A percentile compares a stretch with the other conserved stretches of the same genome.
phyloP scores from a whole-genome alignment of 2,797 vertebrate genomes.

The Rousettus madagascariensis region DNA sequence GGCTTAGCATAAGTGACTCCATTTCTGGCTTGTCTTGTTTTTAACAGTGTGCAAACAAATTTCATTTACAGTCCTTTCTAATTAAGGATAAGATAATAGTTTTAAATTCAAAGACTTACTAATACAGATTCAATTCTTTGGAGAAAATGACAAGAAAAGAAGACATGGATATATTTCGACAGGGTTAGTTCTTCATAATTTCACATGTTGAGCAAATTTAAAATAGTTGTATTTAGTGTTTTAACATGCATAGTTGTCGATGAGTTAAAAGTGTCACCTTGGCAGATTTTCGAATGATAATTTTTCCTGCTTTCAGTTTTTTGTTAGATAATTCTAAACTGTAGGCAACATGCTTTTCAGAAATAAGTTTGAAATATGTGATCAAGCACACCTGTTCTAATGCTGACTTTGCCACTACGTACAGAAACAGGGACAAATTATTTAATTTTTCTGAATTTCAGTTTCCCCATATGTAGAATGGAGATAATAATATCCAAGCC shows the following conservation, averaged over 20 bases:
- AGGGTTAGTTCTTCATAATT: constrained; percentile 56
- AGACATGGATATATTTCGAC: constrained; percentile 31
- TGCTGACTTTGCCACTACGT: neutral
- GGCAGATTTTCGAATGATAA: neutral
- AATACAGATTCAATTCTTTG: constrained; percentile 58
- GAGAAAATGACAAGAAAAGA: constrained; percentile 51
- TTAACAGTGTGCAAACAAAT: constrained; percentile 10
- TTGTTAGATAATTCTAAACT: neutral
- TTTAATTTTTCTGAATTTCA: constrained; percentile 30
- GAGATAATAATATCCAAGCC: neutral
- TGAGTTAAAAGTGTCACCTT: neutral
- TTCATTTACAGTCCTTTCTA: constrained; percentile 59
- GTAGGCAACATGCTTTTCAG: neutral
- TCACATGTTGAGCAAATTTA: constrained; percentile 15
- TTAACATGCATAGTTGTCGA: constrained; percentile 56
- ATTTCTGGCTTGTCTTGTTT: neutral
- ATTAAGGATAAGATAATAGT: neutral
- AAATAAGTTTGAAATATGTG: neutral
- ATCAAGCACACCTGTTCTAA: neutral
- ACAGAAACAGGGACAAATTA: neutral
- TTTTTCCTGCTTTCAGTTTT: neutral
- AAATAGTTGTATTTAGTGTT: constrained; percentile 42
- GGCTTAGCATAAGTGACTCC: neutral
- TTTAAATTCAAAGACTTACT: constrained; percentile 63
- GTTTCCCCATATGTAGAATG: neutral